Conservation (phyloP, 2,797 vertebrate genomes). For the Acrossocheilus fasciatus region DNA sequence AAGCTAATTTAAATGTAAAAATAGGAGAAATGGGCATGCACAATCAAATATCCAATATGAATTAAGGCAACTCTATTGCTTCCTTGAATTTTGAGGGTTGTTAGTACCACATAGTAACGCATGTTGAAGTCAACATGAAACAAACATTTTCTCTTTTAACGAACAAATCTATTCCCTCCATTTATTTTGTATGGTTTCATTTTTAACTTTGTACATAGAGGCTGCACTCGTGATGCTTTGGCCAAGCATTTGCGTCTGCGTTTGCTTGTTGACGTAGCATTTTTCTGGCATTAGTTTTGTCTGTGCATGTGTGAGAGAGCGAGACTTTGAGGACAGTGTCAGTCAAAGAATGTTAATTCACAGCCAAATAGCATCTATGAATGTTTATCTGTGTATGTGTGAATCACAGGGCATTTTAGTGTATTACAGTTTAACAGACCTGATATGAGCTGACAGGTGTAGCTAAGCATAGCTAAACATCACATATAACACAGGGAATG, state of each 20-base stretch:
- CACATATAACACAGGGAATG: constrained; percentile 62
- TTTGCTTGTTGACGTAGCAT: background rate
- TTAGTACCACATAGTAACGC: background rate
- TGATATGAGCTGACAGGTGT: constrained; percentile 83
- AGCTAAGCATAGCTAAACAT: constrained; percentile 80
- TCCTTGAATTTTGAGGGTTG: background rate
- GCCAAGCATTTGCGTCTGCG: background rate
- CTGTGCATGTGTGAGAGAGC: background rate
- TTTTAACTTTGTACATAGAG: background rate
- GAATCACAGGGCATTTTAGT: constrained; percentile 81
- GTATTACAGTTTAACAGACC: constrained; percentile 75
- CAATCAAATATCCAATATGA: too few relatives aligned
- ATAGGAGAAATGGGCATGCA: too few relatives aligned
- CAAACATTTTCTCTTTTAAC: background rate
- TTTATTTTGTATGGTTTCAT: too few relatives aligned
- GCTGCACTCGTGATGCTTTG: background rate
- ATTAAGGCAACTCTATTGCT: background rate
- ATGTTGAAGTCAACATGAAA: background rate
- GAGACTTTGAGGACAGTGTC: constrained; percentile 15
- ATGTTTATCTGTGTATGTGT: constrained; percentile 16
- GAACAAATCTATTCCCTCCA: too few relatives aligned
- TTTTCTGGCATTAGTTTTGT: background rate
- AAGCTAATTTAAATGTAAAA: too few relatives aligned
- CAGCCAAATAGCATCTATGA: background rate
- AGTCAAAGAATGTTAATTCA: background rate